Evolutionary conservation across 2,797 vertebrate genomes (phyloP).

Genomic region (Limosa lapponica): DNA sequence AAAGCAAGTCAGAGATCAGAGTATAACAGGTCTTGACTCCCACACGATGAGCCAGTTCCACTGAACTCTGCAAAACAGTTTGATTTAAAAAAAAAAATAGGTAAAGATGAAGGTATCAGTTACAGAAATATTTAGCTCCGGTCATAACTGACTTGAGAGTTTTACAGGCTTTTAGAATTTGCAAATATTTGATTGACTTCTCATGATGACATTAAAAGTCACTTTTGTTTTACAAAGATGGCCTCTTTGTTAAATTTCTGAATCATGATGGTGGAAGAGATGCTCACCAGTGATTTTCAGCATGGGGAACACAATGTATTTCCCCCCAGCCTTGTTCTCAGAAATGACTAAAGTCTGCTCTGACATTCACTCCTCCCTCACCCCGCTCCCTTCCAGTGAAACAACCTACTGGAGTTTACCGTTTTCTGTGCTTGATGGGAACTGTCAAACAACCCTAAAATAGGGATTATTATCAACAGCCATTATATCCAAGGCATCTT

Average conservation of each 20-base stretch:
- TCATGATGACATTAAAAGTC: neutral
- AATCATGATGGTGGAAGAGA: neutral
- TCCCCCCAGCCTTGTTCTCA: neutral
- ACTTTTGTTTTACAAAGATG: neutral
- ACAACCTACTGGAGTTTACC: neutral
- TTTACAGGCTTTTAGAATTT: neutral
- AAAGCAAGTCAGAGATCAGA: neutral
- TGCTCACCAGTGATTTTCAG: neutral
- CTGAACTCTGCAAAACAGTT: neutral
- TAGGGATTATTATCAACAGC: neutral
- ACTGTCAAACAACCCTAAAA: slow-evolving; percentile 20
- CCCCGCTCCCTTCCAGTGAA: neutral
- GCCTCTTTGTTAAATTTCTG: neutral
- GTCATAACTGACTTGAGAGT: neutral
- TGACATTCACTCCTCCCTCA: neutral
- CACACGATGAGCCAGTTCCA: neutral
- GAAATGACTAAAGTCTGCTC: neutral
- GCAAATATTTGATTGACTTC: neutral
- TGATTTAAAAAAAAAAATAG: neutral
- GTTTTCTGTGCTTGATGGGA: neutral
- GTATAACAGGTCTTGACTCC: neutral
- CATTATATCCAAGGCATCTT: neutral
- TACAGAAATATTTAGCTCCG: neutral
- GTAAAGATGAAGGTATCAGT: neutral
- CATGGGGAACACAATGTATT: neutral